Base-by-base conservation (phyloP, 2,113 vertebrate genomes). In the Carassius auratus region DNA sequence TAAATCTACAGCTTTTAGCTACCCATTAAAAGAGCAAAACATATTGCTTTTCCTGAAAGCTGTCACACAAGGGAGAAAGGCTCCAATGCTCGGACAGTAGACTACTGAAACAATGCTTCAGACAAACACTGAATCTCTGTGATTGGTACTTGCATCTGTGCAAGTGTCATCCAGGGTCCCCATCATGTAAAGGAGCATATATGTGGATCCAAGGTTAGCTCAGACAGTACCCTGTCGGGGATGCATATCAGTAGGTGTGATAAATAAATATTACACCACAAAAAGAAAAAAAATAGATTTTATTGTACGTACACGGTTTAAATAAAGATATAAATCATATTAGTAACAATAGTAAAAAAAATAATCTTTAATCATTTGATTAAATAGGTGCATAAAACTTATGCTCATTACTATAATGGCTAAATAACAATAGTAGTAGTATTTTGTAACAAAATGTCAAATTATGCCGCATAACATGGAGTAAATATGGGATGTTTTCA, bases 1-100 rank as follows among this genome's bases (percentile, higher is more conserved):
- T 87, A 91, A 93, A 93, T 91, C 89, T 89, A 90, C 90, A 85
- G 83, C 81, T 77, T 86, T 88, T 57, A 66, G 81, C 59, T 82
- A 33, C 8, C 76, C 36, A 42, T 33, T 79, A 61, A 61, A 61
- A 61, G 3, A n/a, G 19, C 21, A 8, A 8, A 61, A 69, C 1
- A 69, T 48, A 1, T 55, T 33, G 42, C 8, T 81, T 81, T 81
- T 81, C 74, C 61, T n/a, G 42, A 52, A 52, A 48, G 17, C 8
- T 26, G 38, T 15, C 26, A 33, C 61, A 81, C 61, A 52, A 21
- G 80, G 48, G 62, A 81, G 45, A 69, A 42, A 68, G 61, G 26
- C 61, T 81, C 26, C 55, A 52, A 52, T 36, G 62, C 62, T 81
- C 45, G 7, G 59, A 23, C 38, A 81, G 38, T 3, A 4, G 45